Base-by-base conservation (phyloP, 2,113 vertebrate species). In the Triplophysa tibetana region DNA sequence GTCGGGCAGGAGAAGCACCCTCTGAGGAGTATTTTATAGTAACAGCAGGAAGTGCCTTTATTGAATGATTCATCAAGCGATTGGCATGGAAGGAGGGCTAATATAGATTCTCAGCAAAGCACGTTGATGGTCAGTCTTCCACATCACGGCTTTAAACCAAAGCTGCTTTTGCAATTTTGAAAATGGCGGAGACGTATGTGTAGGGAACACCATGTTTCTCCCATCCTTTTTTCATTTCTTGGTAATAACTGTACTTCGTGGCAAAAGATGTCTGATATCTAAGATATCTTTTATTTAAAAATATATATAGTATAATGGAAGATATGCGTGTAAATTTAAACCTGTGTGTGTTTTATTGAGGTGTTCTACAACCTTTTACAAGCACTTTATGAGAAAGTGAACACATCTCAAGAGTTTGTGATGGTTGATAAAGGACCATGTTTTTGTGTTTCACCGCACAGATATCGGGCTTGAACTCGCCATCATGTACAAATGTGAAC, bases 61-160 rank as follows among this genome's bases (percentile, higher is more conserved):
- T 81, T 85, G 84, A 88, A 88, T 86, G 85, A 87, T 86, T 90
- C 86, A 89, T 89, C 85, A 87, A 81, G 86, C 70, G 81, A 82
- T 24, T 81, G 77, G 81, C 75, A 75, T 80, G 65, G 61, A 62
- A 77, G 52, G 17, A 23, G 64, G 66, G 48, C 60, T 82, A 87
- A 75, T 56, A 82, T 73, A 84, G 77, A 85, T 78, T 73, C 66
- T 79, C 70, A 83, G 52, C 69, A 81, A 52, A 60, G 75, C 64
- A 75, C 48, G 60, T 56, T 69, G 70, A 81, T 79, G 83, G 83
- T 81, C 83, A 84, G 61, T 69, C 75, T 75, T 70, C 75, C 70
- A 78, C 24, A 56, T 50, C n/a, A 48, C 67, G 50, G 69, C 74
- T 66, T 84, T 78, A 78, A 43, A 29, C 62, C 70, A 75, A 75